These are phyloP conservation scores for Atta texana DNA, from an alignment of 1,140 invertebrate species.

Conservation along the genomic window DNA sequence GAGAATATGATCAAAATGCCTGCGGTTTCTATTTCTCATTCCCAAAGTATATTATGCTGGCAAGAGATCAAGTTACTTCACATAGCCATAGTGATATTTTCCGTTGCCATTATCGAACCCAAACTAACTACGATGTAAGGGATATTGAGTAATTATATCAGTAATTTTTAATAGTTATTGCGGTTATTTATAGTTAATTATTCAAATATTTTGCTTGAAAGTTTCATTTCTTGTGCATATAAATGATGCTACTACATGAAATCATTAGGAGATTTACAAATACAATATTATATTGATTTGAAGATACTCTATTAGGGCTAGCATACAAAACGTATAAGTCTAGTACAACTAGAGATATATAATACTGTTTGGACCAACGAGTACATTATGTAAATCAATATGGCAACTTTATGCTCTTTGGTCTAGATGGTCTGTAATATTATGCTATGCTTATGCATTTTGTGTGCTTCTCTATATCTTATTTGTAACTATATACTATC, in stretches of 20 bases:
- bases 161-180: constrained; percentile 49
- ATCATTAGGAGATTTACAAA: background rate
- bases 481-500: background rate
- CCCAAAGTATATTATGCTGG: constrained; percentile 45
- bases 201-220: constrained; percentile 8
- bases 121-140: constrained; percentile 13
- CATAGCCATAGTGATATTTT: constrained; percentile 25
- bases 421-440: no score
- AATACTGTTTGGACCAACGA: no score
- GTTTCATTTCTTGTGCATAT: background rate
- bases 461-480: no score
- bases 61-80: constrained; percentile 58
- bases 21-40: constrained; percentile 57
- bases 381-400: no score
- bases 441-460: no score
- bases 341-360: no score
- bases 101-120: constrained; percentile 41
- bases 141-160: constrained; percentile 33
- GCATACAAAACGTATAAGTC: no score
- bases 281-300: background rate
- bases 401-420: no score
- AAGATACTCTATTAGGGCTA: background rate
- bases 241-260: background rate
- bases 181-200: constrained; percentile 16
- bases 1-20: constrained; percentile 58